Percentiles rank a stretch among this genome's conserved stretches.
Conservation (phyloP, 2,797 vertebrate species). For the Tenualosa thibaudeaui region DNA sequence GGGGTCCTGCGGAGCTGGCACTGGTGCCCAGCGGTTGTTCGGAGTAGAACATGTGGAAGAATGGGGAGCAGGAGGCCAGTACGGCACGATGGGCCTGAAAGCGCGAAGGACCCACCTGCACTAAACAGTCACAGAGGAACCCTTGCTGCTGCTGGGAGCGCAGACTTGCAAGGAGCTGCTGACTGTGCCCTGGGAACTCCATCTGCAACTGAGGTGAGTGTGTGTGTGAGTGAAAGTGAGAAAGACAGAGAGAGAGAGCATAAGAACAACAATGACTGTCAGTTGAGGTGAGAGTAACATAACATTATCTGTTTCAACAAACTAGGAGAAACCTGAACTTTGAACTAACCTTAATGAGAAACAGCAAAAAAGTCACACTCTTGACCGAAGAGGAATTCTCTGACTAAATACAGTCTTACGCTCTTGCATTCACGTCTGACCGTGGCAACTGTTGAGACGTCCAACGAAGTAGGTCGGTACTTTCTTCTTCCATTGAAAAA, state of each 20-base stretch:
- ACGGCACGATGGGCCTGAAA: constrained; percentile 91
- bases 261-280: neutral
- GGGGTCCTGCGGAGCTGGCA: constrained; percentile 50
- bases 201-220: constrained; percentile 64
- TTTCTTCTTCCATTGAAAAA: neutral
- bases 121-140: constrained; percentile 92
- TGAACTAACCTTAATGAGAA: neutral
- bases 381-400: neutral
- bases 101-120: constrained; percentile 83
- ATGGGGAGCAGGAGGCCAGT: constrained; percentile 90
- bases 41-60: constrained; percentile 95
- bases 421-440: neutral
- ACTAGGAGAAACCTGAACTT: neutral
- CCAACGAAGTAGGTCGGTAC: neutral
- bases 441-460: neutral
- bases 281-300: neutral
- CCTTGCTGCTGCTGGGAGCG: constrained; percentile 88
- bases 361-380: neutral
- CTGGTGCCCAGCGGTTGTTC: constrained; percentile 76
- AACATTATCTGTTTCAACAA: neutral
- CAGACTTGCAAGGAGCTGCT: constrained; percentile 86
- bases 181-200: constrained; percentile 94
- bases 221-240: neutral
- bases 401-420: neutral
- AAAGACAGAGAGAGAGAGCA: constrained; percentile 18